These are phyloP conservation scores for Apeltes quadracus DNA, from an alignment of 2,113 vertebrate species.

Conservation along the genomic window DNA sequence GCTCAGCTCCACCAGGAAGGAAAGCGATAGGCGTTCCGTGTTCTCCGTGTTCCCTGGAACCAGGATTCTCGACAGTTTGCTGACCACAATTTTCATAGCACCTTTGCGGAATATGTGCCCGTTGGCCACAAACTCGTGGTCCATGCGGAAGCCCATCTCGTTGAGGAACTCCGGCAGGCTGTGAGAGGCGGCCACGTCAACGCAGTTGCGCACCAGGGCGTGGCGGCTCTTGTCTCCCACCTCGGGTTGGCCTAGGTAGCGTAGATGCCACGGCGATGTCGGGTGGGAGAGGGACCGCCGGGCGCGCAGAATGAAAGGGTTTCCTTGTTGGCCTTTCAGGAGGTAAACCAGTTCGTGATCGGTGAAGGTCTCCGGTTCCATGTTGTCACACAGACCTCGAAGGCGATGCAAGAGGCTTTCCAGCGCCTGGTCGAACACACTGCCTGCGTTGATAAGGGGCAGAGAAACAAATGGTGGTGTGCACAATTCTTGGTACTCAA, in stretches of 20 bases:
- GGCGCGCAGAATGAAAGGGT: conserved; percentile 93
- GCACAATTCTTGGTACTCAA: neutral
- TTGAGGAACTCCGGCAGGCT: conserved; percentile 92
- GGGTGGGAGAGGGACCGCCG: conserved; percentile 89
- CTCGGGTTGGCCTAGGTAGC: conserved; percentile 95
- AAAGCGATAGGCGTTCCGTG: conserved; percentile 91
- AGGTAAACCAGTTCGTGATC: conserved; percentile 98
- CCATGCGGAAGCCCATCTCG: conserved; percentile 99
- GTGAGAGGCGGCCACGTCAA: conserved; percentile 94
- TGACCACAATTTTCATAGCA: conserved; percentile 93
- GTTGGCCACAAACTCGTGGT: conserved; percentile 95
- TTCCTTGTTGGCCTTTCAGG: conserved; percentile 96
- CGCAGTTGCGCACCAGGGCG: conserved; percentile 92
- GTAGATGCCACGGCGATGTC: conserved; percentile 90
- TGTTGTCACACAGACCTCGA: conserved; percentile 95
- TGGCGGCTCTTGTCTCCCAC: conserved; percentile 95
- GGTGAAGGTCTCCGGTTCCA: conserved; percentile 93
- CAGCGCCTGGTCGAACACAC: conserved; percentile 93
- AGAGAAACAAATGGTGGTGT: neutral
- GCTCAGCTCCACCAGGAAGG: conserved; percentile 89
- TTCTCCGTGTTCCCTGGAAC: conserved; percentile 94
- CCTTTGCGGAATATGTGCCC: conserved; percentile 96
- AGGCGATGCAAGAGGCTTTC: conserved; percentile 95
- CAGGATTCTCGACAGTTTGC: conserved; percentile 92
- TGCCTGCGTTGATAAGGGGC: conserved; percentile 78